phyloP scores from a whole-genome alignment of 2,113 vertebrate species.

The Procavia capensis region DNA sequence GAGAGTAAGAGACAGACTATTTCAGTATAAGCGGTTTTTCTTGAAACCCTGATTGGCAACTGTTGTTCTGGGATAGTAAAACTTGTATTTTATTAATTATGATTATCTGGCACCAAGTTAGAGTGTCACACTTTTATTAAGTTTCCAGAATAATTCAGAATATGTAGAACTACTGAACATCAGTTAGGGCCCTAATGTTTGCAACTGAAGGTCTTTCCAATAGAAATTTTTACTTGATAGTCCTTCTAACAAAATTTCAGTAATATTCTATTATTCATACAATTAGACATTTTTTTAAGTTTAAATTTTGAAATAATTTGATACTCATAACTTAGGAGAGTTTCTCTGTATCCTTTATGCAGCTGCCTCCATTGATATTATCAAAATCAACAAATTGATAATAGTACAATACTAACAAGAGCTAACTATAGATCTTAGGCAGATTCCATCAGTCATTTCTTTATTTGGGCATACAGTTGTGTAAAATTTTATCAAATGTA shows the following conservation, averaged over 20 bases:
- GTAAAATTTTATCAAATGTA: neutral
- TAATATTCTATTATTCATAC: neutral
- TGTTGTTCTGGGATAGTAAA: neutral
- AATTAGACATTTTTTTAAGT: neutral
- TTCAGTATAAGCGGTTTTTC: neutral
- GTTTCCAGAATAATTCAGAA: neutral
- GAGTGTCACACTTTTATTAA: neutral
- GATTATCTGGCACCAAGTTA: neutral
- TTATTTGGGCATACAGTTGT: neutral
- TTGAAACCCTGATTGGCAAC: neutral
- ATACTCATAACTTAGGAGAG: neutral
- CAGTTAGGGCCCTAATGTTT: neutral
- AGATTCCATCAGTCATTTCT: neutral
- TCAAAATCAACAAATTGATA: neutral
- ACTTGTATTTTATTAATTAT: neutral
- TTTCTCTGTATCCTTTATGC: neutral
- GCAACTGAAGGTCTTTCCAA: neutral
- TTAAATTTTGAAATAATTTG: neutral
- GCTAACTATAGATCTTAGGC: neutral
- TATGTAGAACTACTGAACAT: neutral
- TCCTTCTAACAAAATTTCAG: neutral
- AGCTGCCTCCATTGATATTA: neutral
- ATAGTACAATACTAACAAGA: neutral
- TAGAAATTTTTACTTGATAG: neutral
- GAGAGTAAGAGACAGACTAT: neutral